Percentiles rank a stretch among this genome's conserved stretches.
phyloP scores from a whole-genome alignment of 2,888 invertebrate species.

The Monochamus alternatus region DNA sequence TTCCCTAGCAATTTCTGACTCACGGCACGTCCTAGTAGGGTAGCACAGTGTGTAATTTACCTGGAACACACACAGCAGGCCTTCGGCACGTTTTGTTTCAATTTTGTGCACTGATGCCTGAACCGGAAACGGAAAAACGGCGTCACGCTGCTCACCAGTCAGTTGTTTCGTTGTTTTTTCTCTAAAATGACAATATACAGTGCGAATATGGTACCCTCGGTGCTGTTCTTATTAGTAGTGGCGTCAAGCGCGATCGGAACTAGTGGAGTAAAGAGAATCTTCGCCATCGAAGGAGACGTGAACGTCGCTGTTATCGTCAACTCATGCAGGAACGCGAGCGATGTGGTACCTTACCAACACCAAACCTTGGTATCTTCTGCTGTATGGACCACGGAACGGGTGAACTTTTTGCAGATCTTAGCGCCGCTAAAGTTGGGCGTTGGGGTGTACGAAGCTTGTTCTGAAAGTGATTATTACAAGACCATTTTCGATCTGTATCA shows the following conservation, averaged over 20 bases:
- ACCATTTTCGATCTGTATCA: conserved; percentile 62
- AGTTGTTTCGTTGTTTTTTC: conserved; percentile 30
- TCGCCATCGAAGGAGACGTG: conserved; percentile 59
- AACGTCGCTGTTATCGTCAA: conserved; percentile 63
- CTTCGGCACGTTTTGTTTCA: conserved; percentile 49
- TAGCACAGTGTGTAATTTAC: conserved; percentile 40
- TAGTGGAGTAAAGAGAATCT: conserved; percentile 47
- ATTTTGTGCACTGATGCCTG: conserved; percentile 60
- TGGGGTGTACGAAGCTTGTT: conserved; percentile 62
- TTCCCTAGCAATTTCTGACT: conserved; percentile 63
- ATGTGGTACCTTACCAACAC: conserved; percentile 46
- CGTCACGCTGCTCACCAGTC: conserved; percentile 22
- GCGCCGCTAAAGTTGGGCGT: conserved; percentile 61
- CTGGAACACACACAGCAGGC: conserved; percentile 36
- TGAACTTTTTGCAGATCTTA: conserved; percentile 62
- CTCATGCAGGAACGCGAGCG: conserved; percentile 53
- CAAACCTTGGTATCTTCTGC: conserved; percentile 63
- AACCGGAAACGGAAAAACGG: conserved; percentile 56
- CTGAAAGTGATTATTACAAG: conserved; percentile 61
- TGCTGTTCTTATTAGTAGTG: not conserved
- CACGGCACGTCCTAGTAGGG: conserved; percentile 50
- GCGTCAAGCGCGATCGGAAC: conserved; percentile 1
- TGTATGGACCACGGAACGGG: conserved; percentile 64
- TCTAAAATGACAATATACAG: not conserved
- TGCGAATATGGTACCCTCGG: conserved; percentile 15